Evolutionary conservation across 2,888 invertebrate species (phyloP), one percentile per base, ranked within the genome.

Genomic region (Andrena marginata): DNA sequence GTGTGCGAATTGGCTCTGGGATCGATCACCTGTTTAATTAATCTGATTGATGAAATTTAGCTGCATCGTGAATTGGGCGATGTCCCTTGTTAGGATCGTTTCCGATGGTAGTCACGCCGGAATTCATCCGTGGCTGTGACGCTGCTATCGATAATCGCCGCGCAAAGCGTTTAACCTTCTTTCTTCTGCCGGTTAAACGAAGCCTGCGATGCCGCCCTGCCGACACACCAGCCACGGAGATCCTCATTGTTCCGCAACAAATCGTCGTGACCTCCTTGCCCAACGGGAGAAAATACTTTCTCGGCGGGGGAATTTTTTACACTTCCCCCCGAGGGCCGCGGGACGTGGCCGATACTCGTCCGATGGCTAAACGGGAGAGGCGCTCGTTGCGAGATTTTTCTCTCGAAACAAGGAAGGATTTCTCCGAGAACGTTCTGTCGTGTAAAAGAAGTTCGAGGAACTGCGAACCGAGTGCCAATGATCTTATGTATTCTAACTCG

Each of bases 171-270:
- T 80, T 71, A 84, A 77, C 80, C 80, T 80, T 80, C 77, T 85
- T 85, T 85, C 72, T 76, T 79, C 51, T 62, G 23, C 56, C 80
- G 70, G 76, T 84, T 74, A 84, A 85, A 80, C 80, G 84, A 80
- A 80, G 85, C 85, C 68, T 72, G 62, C 59, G 64, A 68, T 69
- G 69, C 71, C 80, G 23, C 60, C 56, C 56, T 70, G 69, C 72
- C 77, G 81, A 81, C 77, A 60, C 65, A 56, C 56, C 20, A 26
- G 23, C 60, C 69, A 64, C 20, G 70, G 82, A 87, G 82, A 87
- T 85, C 42, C 82, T 75, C 85, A 75, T 87, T 87, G 87, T 87
- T 76, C 83, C 83, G 73, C 78, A 83, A 84, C 87, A 84, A 87
- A 87, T 85, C 71, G 84, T 82, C 65, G 83, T 85, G 87, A 84